Evolutionary conservation across 2,113 vertebrate species (phyloP), one percentile per base, ranked within the genome.

Genomic region (Nibea coibor): DNA sequence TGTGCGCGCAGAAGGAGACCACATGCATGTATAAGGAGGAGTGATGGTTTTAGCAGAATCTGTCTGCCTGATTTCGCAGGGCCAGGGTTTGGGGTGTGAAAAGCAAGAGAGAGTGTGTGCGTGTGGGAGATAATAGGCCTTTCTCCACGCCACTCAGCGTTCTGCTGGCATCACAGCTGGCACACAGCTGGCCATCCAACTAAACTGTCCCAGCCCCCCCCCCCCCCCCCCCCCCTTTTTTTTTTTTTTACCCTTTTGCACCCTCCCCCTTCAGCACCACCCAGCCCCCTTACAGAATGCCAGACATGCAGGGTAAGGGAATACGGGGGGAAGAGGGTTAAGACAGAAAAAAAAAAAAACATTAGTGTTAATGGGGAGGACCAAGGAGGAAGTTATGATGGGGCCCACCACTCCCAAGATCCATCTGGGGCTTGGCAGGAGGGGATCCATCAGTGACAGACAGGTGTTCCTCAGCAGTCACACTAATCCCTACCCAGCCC

Each of bases 231-330:
- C 24, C 24, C 24, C 24, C 24, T 26, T 26, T 26, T 26, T 26
- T 26, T 50, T 45, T 64, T 31, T 39, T 47, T 47, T 19, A 22
- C 70, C 64, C 54, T 80, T n/a, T 48, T 69, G 19, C 71, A 43
- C 24, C 54, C 64, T 16, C 17, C 70, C 57, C n/a, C 83, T 53
- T 31, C 62, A 59, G 6, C 82, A 75, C 81, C 75, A 82, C 72
- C 10, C 26, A 48, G 43, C 20, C 70, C 51, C 69, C 54, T 80
- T 61, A 50, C 82, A 90, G 91, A 93, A 94, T 93, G 94, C 93
- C 86, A 95, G 91, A 95, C 92, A 96, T 59, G 80, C 85, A 91
- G 72, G 59, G 54, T 92, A 92, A 94, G 91, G 91, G 87, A 96
- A 93, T 94, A 93, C 68, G 84, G 81, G 82, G 82, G 88, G 88